These are phyloP conservation scores for Aphelenchoides besseyi DNA, from an alignment of 1,140 invertebrate genomes.

Conservation along the genomic window DNA sequence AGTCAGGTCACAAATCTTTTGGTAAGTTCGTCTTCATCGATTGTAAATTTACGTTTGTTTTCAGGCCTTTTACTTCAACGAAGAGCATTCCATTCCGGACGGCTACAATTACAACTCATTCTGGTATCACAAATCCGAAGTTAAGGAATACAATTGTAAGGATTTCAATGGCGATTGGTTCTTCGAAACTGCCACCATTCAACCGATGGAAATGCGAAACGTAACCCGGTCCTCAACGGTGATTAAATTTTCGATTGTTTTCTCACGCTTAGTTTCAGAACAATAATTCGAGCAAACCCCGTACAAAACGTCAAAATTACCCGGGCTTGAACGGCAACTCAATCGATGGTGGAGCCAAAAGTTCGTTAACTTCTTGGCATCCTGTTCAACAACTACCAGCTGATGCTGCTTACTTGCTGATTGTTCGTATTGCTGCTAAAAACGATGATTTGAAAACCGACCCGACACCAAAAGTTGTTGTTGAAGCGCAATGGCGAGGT, in stretches of 20 bases:
- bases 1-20: conserved; percentile 50
- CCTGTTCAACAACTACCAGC: conserved; percentile 52
- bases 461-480: conserved; percentile 35
- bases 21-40: conserved; percentile 40
- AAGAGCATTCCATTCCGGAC: conserved; percentile 49
- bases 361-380: conserved; percentile 57
- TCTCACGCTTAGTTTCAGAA: not conserved
- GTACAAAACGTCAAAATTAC: conserved; percentile 39
- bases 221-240: conserved; percentile 26
- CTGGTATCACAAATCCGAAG: conserved; percentile 52
- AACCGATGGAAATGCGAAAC: conserved; percentile 43
- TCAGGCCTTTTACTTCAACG: conserved; percentile 60
- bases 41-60: conserved; percentile 30
- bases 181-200: conserved; percentile 26
- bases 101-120: conserved; percentile 56
- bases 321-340: conserved; percentile 53
- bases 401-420: conserved; percentile 59
- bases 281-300: conserved; percentile 17
- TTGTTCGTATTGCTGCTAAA: conserved; percentile 50
- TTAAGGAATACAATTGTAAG: conserved; percentile 49
- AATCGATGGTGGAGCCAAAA: conserved; percentile 59
- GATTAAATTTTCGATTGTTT: conserved; percentile 16
- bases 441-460: conserved; percentile 21
- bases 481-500: conserved; percentile 61
- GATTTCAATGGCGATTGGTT: conserved; percentile 42